Conservation (phyloP, 2,113 vertebrate species). For the Capreolus pygargus region DNA sequence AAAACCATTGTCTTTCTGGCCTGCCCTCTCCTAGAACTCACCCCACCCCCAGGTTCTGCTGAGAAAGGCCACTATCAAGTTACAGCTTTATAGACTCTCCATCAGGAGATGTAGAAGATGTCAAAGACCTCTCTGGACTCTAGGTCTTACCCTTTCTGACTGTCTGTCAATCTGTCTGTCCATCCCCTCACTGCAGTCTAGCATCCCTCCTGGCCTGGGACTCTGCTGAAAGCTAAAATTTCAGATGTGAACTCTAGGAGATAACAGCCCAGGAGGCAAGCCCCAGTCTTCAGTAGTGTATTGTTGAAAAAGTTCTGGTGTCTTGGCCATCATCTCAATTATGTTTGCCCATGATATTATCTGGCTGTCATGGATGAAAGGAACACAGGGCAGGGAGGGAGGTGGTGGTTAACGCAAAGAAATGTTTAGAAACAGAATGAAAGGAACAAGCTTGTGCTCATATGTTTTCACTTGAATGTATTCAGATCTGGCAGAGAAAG, state of each 20-base stretch:
- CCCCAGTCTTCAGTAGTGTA: background rate
- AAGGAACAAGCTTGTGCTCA: background rate
- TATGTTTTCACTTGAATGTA: constrained; percentile 26
- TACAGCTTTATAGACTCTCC: background rate
- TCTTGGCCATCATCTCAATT: background rate
- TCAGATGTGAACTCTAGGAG: background rate
- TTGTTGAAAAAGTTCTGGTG: background rate
- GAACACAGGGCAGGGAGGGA: background rate
- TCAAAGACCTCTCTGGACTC: background rate
- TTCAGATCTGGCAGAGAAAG: constrained; percentile 48
- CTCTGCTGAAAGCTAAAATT: background rate
- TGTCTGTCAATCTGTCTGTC: background rate
- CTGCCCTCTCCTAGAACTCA: background rate
- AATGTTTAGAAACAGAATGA: constrained; percentile 31
- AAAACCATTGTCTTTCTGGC: background rate
- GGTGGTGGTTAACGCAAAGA: background rate
- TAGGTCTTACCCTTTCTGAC: background rate
- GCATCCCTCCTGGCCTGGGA: background rate
- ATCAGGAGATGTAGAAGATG: background rate
- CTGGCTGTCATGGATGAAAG: constrained; percentile 4
- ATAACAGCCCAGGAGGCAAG: background rate
- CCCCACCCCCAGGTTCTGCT: background rate
- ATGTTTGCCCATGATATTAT: background rate
- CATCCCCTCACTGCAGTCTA: background rate
- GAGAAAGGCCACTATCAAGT: background rate